Evolutionary conservation across 2,888 invertebrate genomes (phyloP), one percentile per base, ranked within the genome.

Genomic region (Abscondita cerata): DNA sequence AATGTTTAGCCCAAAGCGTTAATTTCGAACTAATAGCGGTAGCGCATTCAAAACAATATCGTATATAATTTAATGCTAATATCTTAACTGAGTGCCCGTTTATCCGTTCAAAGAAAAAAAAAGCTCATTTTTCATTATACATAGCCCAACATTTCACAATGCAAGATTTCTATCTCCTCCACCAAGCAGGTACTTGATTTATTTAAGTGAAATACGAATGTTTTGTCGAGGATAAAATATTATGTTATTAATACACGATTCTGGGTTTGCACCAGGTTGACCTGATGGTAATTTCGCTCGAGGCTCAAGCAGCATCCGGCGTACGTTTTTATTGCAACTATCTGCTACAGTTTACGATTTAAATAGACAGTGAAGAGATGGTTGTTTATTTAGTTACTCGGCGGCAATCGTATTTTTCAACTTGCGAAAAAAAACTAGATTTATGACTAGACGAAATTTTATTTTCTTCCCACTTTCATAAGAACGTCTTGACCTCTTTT

Each of bases 271-370:
- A 64, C 55, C 62, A 64, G 61, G 59, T 62, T 67, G 62, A 63
- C 59, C 63, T n/a, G n/a, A n/a, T 63, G 53, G 62, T 64, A 65
- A 67, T 66, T 60, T 65, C 57, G 68, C 76, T 72, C 66, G 70
- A 68, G 74, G 76, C 76, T 12, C 52, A 68, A 70, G 73, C 75
- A 75, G 72, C 75, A 75, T 75, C 75, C 75, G 74, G 73, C 73
- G 73, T 72, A 74, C 73, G 75, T 75, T 75, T 75, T 75, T 75
- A 68, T 72, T 25, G 25, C 25, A 25, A 25, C 25, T 6, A 25
- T 25, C 25, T 25, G 25, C 6, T 25, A 25, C 25, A 25, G 25
- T 25, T 25, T 25, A 25, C 25, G 25, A 25, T 25, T 25, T 25
- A 25, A 25, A 25, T 25, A 25, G 25, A 25, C 25, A 25, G 25